Percentiles rank a stretch among this genome's conserved stretches.
phyloP scores from a whole-genome alignment of 2,797 vertebrate species.

The Falco biarmicus region DNA sequence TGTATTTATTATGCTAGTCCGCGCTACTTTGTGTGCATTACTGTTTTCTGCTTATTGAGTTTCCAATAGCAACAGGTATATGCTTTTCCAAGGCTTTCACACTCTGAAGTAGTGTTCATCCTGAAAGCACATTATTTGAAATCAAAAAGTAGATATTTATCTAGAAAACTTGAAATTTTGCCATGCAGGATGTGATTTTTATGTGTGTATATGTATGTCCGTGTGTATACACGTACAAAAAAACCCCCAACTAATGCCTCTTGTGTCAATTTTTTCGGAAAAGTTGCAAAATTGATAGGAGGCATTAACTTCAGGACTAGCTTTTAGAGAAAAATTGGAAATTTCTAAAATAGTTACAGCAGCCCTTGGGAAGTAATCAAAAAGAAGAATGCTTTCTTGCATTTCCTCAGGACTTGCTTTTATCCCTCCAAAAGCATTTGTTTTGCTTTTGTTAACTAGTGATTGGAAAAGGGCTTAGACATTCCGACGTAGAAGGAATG shows the following conservation, averaged over 20 bases:
- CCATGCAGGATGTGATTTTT: background rate
- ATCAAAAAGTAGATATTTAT: background rate
- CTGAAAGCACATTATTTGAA: constrained; percentile 7
- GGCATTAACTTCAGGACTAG: background rate
- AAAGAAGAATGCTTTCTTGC: background rate
- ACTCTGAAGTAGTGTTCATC: constrained; percentile 7
- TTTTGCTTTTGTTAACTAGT: background rate
- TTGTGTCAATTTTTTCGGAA: background rate
- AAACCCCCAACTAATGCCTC: background rate
- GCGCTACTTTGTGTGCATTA: background rate
- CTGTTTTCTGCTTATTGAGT: background rate
- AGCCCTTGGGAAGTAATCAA: background rate
- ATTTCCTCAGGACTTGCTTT: background rate
- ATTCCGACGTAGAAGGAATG: background rate
- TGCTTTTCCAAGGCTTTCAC: background rate
- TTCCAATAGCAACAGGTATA: background rate
- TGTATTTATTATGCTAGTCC: background rate
- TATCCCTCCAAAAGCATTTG: background rate
- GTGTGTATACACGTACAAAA: background rate
- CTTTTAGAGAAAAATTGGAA: background rate
- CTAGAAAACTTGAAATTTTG: background rate
- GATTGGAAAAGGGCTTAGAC: background rate
- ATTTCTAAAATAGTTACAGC: background rate
- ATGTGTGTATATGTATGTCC: accelerated
- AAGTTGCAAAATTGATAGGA: background rate